Evolutionary conservation across 2,888 invertebrate genomes (phyloP), one percentile per base, ranked within the genome.

Genomic region (Urechis unicinctus): DNA sequence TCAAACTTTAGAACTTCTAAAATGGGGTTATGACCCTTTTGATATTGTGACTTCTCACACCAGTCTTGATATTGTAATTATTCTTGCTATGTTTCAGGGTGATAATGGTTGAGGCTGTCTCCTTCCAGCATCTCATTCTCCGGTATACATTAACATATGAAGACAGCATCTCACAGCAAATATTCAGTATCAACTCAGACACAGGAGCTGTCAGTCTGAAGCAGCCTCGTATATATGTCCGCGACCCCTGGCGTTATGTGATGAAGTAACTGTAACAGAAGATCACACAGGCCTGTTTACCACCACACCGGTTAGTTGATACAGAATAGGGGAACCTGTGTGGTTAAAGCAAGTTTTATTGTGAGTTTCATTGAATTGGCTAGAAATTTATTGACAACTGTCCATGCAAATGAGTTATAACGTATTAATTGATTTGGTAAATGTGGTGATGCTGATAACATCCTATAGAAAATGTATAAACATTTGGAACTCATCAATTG

Each of bases 41-140:
- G n/a, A n/a, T n/a, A n/a, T n/a, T n/a, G n/a, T n/a, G n/a, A n/a
- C n/a, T n/a, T n/a, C n/a, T n/a, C n/a, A n/a, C n/a, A n/a, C n/a
- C n/a, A n/a, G n/a, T n/a, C n/a, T n/a, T n/a, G n/a, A n/a, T n/a
- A 36, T 36, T 36, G 9, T 36, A 9, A 36, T 55, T 13, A 3
- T 3, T 41, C 13, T 2, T 54, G 36, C 13, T 22, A 13, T 50
- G 2, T 30, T 31, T n/a, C 53, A 64, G 64, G 13, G 55, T 62
- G 9, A 53, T 41, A 17, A 52, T 13, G 30, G 45, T 64, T 4
- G 29, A 51, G 24, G 61, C 62, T 28, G 52, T 51, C 28, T 64
- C 64, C 22, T 64, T 64, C 55, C 62, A 63, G 30, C 58, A 57
- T 41, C 47, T 63, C 2, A 42, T 57, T 3, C 45, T 64, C 4